phyloP scores from a whole-genome alignment of 2,888 invertebrate species.

The Xanthia togata region DNA sequence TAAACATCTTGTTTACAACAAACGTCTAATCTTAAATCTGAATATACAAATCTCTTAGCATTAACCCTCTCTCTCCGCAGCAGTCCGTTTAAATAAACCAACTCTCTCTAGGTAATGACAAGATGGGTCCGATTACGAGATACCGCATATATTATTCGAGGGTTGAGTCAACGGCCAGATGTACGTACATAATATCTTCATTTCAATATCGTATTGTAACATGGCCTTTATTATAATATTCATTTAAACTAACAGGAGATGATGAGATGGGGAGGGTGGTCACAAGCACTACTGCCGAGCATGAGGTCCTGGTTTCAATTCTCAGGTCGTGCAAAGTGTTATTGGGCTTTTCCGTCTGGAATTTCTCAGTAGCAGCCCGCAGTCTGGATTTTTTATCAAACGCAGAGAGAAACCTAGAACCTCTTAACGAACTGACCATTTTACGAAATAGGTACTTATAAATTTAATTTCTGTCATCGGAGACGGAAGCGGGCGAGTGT shows the following conservation, averaged over 20 bases:
- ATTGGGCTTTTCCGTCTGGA: too few relatives aligned
- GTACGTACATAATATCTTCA: constrained; percentile 35
- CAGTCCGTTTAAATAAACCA: constrained; percentile 52
- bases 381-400: too few relatives aligned
- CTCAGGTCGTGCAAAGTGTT: too few relatives aligned
- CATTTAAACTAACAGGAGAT: not conserved
- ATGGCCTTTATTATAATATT: constrained; percentile 18
- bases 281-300: not conserved
- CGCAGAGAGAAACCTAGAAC: not conserved
- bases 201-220: constrained; percentile 38
- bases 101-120: constrained; percentile 52
- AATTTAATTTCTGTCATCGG: not conserved
- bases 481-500: not conserved
- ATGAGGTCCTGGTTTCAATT: not conserved
- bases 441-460: not conserved
- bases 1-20: constrained; percentile 19
- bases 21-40: constrained; percentile 21
- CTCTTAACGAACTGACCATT: not conserved
- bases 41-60: constrained; percentile 39
- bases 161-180: constrained; percentile 38
- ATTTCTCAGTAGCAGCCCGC: too few relatives aligned
- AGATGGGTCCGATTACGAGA: constrained; percentile 50
- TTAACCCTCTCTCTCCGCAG: constrained; percentile 24
- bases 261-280: not conserved
- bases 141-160: constrained; percentile 49